These are phyloP conservation scores for Listronotus oregonensis DNA, from an alignment of 1,140 invertebrate species.

Conservation along the genomic window DNA sequence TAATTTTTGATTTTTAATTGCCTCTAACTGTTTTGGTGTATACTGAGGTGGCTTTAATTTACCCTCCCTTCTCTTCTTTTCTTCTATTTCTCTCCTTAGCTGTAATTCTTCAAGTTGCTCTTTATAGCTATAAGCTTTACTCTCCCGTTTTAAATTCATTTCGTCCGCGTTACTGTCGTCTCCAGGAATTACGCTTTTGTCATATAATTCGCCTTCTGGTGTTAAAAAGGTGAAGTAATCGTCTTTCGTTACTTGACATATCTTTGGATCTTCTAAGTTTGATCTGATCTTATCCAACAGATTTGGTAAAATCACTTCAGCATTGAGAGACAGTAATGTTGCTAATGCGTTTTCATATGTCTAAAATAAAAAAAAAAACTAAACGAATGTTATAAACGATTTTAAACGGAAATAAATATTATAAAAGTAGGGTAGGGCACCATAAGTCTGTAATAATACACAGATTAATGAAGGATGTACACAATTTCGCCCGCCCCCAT, in stretches of 20 bases:
- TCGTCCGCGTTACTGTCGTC: conserved; percentile 69
- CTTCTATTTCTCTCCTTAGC: conserved; percentile 88
- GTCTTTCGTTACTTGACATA: conserved; percentile 78
- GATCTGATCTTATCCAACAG: conserved; percentile 60
- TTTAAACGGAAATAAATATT: too few species aligned
- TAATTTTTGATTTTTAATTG: conserved; percentile 81
- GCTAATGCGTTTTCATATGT: conserved; percentile 69
- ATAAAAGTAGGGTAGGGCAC: too few species aligned
- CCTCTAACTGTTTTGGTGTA: conserved; percentile 92
- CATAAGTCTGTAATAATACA: too few species aligned
- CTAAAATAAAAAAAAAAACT: conserved; percentile 45
- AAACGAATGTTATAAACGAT: background rate
- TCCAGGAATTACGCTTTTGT: conserved; percentile 85
- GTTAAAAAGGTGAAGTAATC: conserved; percentile 90
- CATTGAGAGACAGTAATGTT: conserved; percentile 67
- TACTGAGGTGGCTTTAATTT: conserved; percentile 74
- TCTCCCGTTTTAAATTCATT: conserved; percentile 93
- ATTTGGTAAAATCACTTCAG: conserved; percentile 66
- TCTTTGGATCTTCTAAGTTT: conserved; percentile 68
- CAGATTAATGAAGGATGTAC: too few species aligned
- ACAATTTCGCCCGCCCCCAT: too few species aligned
- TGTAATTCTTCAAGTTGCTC: conserved; percentile 96
- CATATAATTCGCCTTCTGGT: conserved; percentile 88
- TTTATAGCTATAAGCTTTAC: conserved; percentile 95
- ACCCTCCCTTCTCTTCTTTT: conserved; percentile 81